phyloP scores from a whole-genome alignment of 2,797 vertebrate genomes.

The Phoebastria nigripes region DNA sequence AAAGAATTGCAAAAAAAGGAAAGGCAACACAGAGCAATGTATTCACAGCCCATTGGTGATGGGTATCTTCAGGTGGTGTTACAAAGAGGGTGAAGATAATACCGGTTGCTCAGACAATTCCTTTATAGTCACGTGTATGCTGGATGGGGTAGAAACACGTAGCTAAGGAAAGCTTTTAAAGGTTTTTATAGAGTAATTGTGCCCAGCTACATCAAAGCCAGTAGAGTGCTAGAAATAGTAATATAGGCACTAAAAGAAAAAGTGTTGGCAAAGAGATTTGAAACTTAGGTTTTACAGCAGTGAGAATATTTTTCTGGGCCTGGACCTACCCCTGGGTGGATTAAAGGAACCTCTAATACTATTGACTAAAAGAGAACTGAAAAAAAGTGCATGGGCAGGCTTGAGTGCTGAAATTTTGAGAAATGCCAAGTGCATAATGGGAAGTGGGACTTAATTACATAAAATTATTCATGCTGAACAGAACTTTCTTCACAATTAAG shows the following conservation, averaged over 20 bases:
- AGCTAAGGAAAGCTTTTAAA: background rate
- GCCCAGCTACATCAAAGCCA: background rate
- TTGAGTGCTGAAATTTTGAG: background rate
- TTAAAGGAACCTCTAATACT: background rate
- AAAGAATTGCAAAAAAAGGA: background rate
- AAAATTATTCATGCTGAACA: background rate
- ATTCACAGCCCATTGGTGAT: background rate
- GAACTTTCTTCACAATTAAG: background rate
- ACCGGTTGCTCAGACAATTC: background rate
- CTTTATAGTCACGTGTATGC: background rate
- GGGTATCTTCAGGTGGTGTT: background rate
- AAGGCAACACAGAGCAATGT: background rate
- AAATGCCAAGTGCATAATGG: background rate
- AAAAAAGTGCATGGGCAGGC: background rate
- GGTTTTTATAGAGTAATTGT: background rate
- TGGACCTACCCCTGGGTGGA: background rate
- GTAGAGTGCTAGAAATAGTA: background rate
- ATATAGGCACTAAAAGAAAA: background rate
- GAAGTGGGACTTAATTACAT: background rate
- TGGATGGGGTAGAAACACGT: background rate
- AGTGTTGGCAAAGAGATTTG: background rate
- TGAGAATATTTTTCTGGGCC: background rate
- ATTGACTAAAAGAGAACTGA: background rate
- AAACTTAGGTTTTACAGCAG: background rate
- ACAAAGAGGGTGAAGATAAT: background rate